phyloP scores from a whole-genome alignment of 1,140 invertebrate genomes.

The Helicoverpa armigera region DNA sequence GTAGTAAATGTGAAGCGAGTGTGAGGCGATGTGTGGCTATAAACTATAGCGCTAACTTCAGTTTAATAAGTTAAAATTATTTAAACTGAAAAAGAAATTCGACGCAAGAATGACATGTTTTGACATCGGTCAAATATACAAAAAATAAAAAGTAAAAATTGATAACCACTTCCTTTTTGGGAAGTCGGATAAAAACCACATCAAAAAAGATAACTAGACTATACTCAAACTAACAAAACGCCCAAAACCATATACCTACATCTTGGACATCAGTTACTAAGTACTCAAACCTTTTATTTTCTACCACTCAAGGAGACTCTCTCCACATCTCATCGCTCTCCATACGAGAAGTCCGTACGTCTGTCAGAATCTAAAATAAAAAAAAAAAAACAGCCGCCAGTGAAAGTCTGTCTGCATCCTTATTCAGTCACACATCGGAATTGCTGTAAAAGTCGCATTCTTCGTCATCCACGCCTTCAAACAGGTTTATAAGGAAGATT shows the following conservation, averaged over 20 bases:
- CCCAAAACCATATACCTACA: no score
- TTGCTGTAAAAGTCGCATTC: slow-evolving; percentile 35
- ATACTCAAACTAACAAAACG: no score
- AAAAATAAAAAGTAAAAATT: no score
- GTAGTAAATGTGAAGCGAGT: neutral
- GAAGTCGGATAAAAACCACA: no score
- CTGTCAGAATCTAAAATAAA: slow-evolving; percentile 8
- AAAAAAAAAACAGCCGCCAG: slow-evolving; percentile 17
- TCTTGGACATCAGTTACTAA: no score
- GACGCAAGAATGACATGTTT: no score
- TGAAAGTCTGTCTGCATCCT: slow-evolving; percentile 49
- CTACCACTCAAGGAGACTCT: neutral
- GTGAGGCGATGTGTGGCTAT: neutral
- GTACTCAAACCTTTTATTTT: neutral
- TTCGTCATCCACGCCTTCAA: slow-evolving; percentile 24
- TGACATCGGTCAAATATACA: no score
- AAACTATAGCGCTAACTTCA: no score
- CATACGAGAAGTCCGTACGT: slow-evolving; percentile 10
- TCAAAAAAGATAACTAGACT: no score
- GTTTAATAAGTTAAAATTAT: no score
- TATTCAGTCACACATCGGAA: slow-evolving; percentile 41
- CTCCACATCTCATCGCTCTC: neutral
- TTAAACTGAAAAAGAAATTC: no score
- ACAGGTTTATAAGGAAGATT: slow-evolving; percentile 13
- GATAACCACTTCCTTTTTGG: no score